A percentile compares a stretch with the other conserved stretches of the same genome.
Conservation (phyloP, 1,140 invertebrate species). For the Penaeus japonicus region DNA sequence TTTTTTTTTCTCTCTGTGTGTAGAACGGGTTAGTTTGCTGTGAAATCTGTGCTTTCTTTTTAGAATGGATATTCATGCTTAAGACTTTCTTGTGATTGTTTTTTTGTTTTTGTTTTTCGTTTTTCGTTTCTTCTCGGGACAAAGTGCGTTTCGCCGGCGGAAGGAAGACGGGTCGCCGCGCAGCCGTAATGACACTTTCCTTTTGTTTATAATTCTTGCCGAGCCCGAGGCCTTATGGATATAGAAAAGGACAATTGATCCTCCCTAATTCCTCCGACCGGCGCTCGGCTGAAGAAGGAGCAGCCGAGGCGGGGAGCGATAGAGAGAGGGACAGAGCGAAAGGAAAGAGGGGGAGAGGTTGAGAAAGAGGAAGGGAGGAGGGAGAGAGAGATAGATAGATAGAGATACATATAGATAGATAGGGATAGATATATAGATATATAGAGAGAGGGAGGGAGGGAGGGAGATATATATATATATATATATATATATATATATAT, state of each 20-base stretch:
- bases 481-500: no score
- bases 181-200: no score
- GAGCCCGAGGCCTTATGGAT: background rate
- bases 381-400: no score
- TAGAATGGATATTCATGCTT: no score
- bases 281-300: background rate
- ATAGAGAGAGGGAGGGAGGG: no score
- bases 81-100: background rate
- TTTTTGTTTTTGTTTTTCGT: background rate
- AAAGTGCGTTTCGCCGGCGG: no score
- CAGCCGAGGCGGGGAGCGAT: background rate
- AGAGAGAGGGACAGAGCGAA: background rate
- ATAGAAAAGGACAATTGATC: background rate
- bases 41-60: background rate
- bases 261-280: background rate
- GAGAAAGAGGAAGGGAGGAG: no score
- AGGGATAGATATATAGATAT: no score
- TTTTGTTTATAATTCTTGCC: no score
- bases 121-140: background rate
- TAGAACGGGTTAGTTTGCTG: slow-evolving; percentile 11
- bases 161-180: no score
- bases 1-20: background rate
- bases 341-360: background rate
- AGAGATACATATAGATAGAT: no score
- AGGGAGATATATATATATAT: no score